Base-by-base conservation (phyloP, 2,888 invertebrate genomes). In the Scaptomyza reducta region DNA sequence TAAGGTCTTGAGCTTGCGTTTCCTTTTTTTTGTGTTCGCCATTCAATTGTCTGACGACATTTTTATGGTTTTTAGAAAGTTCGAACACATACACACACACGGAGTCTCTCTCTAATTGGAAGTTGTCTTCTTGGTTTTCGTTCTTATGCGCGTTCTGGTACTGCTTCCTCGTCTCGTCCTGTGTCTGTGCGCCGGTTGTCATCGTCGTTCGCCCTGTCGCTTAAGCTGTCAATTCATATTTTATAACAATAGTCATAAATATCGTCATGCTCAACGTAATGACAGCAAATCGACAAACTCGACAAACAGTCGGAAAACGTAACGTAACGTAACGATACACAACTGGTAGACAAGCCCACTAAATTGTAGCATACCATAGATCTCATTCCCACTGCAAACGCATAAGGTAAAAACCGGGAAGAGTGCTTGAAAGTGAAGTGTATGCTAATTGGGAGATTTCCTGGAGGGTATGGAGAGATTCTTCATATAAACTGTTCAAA, bases 221-320 rank as follows among this genome's bases (percentile, higher is more conserved):
- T 78, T 83, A 81, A 87, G 77, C 89, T 90, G 90, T 90, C 90
- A 90, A 89, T 90, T 90, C 90, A 89, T 90, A 90, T 90, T 90
- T 90, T 86, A 84, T 86, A 89, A 89, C 86, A 87, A 83, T 86
- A 89, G 88, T 85, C 89, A 89, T 89, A 90, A 89, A 89, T 89
- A 89, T 87, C 87, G 86, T 79, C 86, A 79, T 74, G 71, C 80
- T 71, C 81, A 70, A 72, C 79, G 83, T 74, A 87, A 84, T 84
- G 83, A 84, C 83, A 87, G 82, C 79, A 59, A 69, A 77, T 74
- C 78, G 70, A 58, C 68, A 54, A 58, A 55, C 46, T 33, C 53
- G 61, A 51, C 67, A 38, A 58, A 59, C 18, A 67, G 46, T 55
- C 62, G 35, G 18, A 56, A 41, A 46, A 50, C 59, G 40, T 40